Evolutionary conservation across 2,113 vertebrate species (phyloP), one percentile per base, ranked within the genome.

Genomic region (Rynchops niger): DNA sequence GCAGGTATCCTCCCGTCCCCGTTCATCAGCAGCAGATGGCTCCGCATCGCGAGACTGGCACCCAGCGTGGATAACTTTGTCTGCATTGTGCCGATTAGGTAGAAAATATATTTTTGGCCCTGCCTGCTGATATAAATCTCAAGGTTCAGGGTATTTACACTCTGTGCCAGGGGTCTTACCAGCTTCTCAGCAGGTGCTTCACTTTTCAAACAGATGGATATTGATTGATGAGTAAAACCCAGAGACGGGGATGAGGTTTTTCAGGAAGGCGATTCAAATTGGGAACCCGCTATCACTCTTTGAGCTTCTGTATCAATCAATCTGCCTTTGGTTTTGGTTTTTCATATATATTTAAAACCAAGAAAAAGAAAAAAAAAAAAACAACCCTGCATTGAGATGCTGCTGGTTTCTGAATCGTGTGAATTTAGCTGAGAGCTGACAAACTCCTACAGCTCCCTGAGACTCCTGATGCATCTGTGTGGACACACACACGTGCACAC

Each of bases 141-240:
- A 61, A 55, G 21, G 53, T 49, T 89, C 56, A 70, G n/a, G 59
- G 67, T 85, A 66, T 88, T 96, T 85, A 59, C 42, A 76, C 34
- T 92, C 62, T 65, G 45, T 91, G 50, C 55, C 77, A 81, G 59
- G 62, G 63, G 26, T 96, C 78, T 89, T 56, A 91, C 47, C 86
- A 95, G 72, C 61, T 93, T 93, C 86, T 82, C 66, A 90, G 62
- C 82, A 88, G 56, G 79, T 53, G 40, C 16, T 52, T 84, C 19
- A 10, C 90, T 95, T 97, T 88, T 84, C 79, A 95, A 94, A 95
- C 62, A 93, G 86, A 86, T 80, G n/a, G 92, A 42, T 96, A 90
- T 93, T 71, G 70, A 94, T 23, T 67, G 69, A 90, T 72, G 72
- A 95, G 67, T 82, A 93, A 93, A 90, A 84, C n/a, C 25, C 77